A percentile compares a stretch with the other conserved stretches of the same genome.
Evolutionary conservation across 1,140 invertebrate species (phyloP).

Genomic region (Microplitis demolitor): DNA sequence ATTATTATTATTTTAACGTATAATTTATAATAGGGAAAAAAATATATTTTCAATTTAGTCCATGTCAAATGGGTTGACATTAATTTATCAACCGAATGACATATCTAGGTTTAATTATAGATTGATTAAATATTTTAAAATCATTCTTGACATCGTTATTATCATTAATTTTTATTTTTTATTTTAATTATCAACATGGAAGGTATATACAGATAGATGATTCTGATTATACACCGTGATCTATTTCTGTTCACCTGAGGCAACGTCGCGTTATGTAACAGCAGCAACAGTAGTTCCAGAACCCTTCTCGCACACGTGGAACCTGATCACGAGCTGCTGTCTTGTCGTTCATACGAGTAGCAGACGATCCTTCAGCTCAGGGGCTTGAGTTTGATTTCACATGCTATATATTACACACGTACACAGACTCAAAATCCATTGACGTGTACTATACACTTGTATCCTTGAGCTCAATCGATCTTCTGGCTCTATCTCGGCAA

Average conservation of each 20-base stretch:
- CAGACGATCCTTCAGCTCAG: not conserved
- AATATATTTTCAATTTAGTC: no score
- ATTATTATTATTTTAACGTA: no score
- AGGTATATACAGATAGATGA: not conserved
- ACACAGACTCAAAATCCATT: not conserved
- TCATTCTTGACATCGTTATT: conserved; percentile 9
- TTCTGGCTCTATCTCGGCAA: conserved; percentile 28
- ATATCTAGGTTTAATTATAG: not conserved
- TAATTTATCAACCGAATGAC: conserved; percentile 34
- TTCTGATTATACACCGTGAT: conserved; percentile 21
- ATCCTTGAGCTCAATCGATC: not conserved
- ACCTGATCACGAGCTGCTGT: conserved; percentile 5
- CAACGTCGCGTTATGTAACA: not conserved
- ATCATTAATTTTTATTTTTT: not conserved
- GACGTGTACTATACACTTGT: not conserved
- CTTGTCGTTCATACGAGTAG: conserved; percentile 16
- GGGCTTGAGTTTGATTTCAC: not conserved
- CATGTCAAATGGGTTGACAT: not conserved
- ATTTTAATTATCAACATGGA: not conserved
- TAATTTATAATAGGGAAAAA: no score
- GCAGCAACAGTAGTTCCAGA: no score
- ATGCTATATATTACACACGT: not conserved
- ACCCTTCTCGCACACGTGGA: conserved; percentile 9
- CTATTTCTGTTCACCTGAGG: conserved; percentile 17
- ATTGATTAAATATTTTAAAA: conserved; percentile 9